Percentiles rank a stretch among this genome's conserved stretches.
phyloP scores from a whole-genome alignment of 2,888 invertebrate genomes.

The Hypena proboscidalis region DNA sequence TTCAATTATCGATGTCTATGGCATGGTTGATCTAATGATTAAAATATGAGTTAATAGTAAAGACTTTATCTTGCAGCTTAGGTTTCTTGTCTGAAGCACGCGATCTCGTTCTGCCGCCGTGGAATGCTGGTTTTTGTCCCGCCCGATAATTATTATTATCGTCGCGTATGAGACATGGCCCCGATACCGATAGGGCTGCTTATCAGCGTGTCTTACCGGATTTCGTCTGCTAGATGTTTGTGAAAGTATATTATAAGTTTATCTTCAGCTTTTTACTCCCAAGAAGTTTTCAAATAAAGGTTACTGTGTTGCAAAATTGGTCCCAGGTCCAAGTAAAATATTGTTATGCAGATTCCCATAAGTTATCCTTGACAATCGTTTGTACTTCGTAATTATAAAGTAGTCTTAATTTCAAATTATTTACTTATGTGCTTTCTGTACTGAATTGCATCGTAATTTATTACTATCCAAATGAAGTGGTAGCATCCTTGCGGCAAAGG shows the following conservation, averaged over 20 bases:
- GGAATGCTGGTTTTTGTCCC: conserved; percentile 72
- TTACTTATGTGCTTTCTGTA: neutral
- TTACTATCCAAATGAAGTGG: too few species aligned
- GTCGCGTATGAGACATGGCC: conserved; percentile 49
- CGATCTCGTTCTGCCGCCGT: conserved; percentile 58
- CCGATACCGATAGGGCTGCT: conserved; percentile 44
- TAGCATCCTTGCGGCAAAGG: conserved; percentile 21
- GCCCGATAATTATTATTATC: conserved; percentile 55
- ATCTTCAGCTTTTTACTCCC: neutral
- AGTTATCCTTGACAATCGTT: too few species aligned
- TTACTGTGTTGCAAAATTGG: too few species aligned
- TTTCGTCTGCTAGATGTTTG: neutral
- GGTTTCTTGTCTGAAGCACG: conserved; percentile 51
- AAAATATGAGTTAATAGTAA: conserved; percentile 27
- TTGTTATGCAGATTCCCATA: too few species aligned
- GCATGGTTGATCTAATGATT: conserved; percentile 11
- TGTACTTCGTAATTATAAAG: too few species aligned
- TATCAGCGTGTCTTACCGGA: neutral
- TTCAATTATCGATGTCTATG: too few species aligned
- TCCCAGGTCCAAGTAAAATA: too few species aligned
- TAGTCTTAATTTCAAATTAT: neutral
- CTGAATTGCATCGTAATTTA: too few species aligned
- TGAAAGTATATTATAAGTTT: neutral
- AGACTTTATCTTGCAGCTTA: conserved; percentile 32
- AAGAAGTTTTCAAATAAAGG: too few species aligned